A percentile compares a stretch with the other conserved stretches of the same genome.
phyloP scores from a whole-genome alignment of 2,797 vertebrate species.

The Sebastes cheni region DNA sequence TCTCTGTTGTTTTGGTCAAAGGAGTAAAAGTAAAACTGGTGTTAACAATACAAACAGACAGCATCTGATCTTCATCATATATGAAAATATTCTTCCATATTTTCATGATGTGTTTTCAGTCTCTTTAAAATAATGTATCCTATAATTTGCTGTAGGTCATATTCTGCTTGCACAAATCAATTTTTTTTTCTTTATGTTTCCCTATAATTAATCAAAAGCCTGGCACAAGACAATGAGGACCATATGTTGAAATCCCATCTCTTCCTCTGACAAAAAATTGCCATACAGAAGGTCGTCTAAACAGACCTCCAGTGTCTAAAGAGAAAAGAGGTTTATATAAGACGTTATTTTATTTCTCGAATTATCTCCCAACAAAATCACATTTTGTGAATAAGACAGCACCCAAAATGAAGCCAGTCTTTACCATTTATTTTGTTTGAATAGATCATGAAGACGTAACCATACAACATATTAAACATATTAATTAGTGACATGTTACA shows the following conservation, averaged over 20 bases:
- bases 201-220: slow-evolving; percentile 73
- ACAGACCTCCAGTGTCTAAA: slow-evolving; percentile 59
- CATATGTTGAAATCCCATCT: slow-evolving; percentile 76
- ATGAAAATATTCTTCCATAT: slow-evolving; percentile 27
- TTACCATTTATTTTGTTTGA: slow-evolving; percentile 47
- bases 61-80: slow-evolving; percentile 15
- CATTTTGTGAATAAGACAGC: slow-evolving; percentile 15
- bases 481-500: slow-evolving; percentile 66
- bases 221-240: slow-evolving; percentile 71
- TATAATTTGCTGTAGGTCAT: slow-evolving; percentile 65
- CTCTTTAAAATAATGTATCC: slow-evolving; percentile 45
- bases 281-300: slow-evolving; percentile 62
- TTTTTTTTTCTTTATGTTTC: slow-evolving; percentile 50
- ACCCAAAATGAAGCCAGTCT: slow-evolving; percentile 7
- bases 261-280: slow-evolving; percentile 65
- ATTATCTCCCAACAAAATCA: slow-evolving; percentile 29
- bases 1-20: slow-evolving; percentile 49
- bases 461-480: slow-evolving; percentile 43
- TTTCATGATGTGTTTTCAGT: slow-evolving; percentile 37
- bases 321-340: slow-evolving; percentile 37
- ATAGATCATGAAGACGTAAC: slow-evolving; percentile 39
- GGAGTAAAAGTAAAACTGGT: slow-evolving; percentile 32
- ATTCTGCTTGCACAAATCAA: slow-evolving; percentile 73
- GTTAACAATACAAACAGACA: slow-evolving; percentile 20
- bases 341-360: slow-evolving; percentile 20